Base-by-base conservation (phyloP, 92 coral and sea anemone species). In the Paramuricea clavata region DNA sequence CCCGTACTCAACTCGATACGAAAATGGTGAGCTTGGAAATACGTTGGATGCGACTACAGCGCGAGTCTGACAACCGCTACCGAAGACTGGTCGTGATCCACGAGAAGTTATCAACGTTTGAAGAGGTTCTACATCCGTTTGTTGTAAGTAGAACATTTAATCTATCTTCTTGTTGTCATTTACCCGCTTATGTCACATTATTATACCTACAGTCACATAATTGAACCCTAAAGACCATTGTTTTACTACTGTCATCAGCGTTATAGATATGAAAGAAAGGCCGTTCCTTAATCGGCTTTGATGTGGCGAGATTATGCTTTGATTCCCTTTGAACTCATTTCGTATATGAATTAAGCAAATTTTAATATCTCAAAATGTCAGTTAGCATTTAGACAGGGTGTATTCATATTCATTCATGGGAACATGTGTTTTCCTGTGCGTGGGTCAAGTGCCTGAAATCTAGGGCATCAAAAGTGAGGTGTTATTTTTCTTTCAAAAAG, bases 51-150 rank as follows among this genome's bases (percentile, higher is more conserved):
- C 88, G 96, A 69, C 95, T 96, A 25, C 99, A 96, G 62, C 92
- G 94, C 77, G 99, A 96, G 86, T 98, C 95, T 26, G 99, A 96
- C 89, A 96, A 96, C 75, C 96, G 98, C 36, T 96, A 96, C 86
- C 95, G 95, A 94, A 93, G 97, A 83, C 90, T 96, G 81, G 99
- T 96, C 47, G 82, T 91, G 81, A 96, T 96, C 39, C 99, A 96
- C 78, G 99, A 96, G 79, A 96, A 96, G 83, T 76, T 96, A 83
- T 93, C 98, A 9, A 89, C 89, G 83, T 96, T 96, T 81, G 99
- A 96, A 30, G 97, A 95, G 81, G 89, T 96, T 69, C 84, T 96
- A 12, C 99, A 96, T 83, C 99, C 99, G 32, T 96, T 96, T 81
- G 84, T 96, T 96, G 99, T 96, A 68, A 67, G 99, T 88, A 33